Conservation (phyloP, 2,888 invertebrate species). For the Periphyllus acericola region DNA sequence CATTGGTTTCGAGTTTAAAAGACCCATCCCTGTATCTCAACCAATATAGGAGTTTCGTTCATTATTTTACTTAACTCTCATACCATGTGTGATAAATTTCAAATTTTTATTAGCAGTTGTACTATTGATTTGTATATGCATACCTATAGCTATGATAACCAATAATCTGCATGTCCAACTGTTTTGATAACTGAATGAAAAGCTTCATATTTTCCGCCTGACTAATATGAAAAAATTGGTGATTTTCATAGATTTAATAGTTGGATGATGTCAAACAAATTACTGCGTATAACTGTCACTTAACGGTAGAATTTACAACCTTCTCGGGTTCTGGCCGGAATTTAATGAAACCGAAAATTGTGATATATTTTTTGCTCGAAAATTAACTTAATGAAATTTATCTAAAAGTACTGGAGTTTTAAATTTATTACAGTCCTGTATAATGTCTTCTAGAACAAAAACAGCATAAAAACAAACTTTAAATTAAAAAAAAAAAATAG, state of each 20-base stretch:
- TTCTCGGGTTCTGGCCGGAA: not conserved
- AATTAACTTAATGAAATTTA: constrained; percentile 1
- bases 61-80: too few species aligned
- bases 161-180: not conserved
- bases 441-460: constrained; percentile 18
- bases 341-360: not conserved
- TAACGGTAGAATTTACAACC: not conserved
- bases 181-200: not conserved
- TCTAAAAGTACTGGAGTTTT: constrained; percentile 14
- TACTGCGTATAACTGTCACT: not conserved
- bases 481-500: constrained; percentile 21
- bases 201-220: not conserved
- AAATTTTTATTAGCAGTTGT: too few species aligned
- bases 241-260: not conserved
- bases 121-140: too few species aligned
- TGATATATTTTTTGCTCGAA: not conserved
- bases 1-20: too few species aligned
- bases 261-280: not conserved
- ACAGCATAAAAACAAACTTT: constrained; percentile 30
- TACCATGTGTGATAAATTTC: too few species aligned
- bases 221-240: too few species aligned
- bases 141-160: too few species aligned
- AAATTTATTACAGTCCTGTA: constrained; percentile 25
- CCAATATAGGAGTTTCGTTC: too few species aligned
- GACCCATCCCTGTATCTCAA: too few species aligned